Evolutionary conservation across 2,888 invertebrate genomes (phyloP).

Genomic region (Drosophila formosana): DNA sequence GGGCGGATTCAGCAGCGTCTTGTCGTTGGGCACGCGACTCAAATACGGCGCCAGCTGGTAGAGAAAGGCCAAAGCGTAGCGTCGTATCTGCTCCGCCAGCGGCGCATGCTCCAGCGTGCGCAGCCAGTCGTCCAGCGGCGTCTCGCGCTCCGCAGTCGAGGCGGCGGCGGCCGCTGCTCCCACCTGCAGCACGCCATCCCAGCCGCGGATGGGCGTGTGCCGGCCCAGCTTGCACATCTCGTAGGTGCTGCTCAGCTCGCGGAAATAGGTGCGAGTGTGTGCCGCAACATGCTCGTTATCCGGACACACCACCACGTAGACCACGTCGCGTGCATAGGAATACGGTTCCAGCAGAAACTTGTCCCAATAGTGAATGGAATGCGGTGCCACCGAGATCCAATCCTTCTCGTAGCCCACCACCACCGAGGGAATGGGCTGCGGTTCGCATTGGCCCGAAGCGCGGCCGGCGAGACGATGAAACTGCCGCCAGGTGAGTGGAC

Average conservation of each 20-base stretch:
- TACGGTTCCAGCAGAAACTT: slow-evolving; percentile 98
- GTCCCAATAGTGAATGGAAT: slow-evolving; percentile 98
- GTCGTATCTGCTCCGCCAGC: slow-evolving; percentile 92
- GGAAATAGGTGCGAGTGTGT: slow-evolving; percentile 94
- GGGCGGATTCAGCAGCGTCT: slow-evolving; percentile 89
- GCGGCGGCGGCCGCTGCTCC: slow-evolving; percentile 86
- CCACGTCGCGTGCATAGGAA: slow-evolving; percentile 96
- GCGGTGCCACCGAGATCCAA: slow-evolving; percentile 97
- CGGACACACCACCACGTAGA: slow-evolving; percentile 97
- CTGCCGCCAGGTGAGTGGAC: slow-evolving; percentile 99
- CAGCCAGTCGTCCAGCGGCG: slow-evolving; percentile 95
- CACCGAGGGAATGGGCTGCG: slow-evolving; percentile 97
- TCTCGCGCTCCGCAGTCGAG: slow-evolving; percentile 50
- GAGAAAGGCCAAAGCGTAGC: slow-evolving; percentile 93
- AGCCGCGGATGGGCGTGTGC: slow-evolving; percentile 94
- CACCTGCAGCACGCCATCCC: slow-evolving; percentile 95
- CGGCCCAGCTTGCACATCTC: slow-evolving; percentile 97
- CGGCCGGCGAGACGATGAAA: slow-evolving; percentile 98
- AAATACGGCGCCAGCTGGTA: slow-evolving; percentile 92
- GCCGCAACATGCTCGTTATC: slow-evolving; percentile 94
- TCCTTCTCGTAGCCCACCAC: slow-evolving; percentile 98
- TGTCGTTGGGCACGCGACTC: slow-evolving; percentile 90
- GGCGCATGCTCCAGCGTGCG: slow-evolving; percentile 92
- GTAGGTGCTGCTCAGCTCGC: slow-evolving; percentile 96
- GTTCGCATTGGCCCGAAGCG: slow-evolving; percentile 97